Percentiles rank a stretch among this genome's conserved stretches.
phyloP scores from a whole-genome alignment of 2,113 vertebrate species.

The Apodemus sylvaticus region DNA sequence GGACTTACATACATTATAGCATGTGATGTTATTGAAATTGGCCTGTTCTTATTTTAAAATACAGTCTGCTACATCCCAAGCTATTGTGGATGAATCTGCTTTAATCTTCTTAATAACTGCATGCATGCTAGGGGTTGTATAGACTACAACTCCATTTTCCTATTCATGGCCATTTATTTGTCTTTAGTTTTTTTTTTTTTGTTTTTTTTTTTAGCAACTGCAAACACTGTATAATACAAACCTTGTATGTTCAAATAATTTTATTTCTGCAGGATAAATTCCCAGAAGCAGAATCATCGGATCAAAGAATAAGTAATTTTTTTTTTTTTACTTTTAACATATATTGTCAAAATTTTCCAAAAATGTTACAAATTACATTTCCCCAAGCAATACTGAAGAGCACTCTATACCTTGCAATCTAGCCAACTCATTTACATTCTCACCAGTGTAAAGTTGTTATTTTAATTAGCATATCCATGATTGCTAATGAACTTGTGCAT shows the following conservation, averaged over 20 bases:
- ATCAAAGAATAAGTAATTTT: not conserved
- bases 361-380: constrained; percentile 28
- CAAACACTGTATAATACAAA: not conserved
- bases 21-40: constrained; percentile 34
- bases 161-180: constrained; percentile 3
- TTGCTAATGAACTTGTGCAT: not conserved
- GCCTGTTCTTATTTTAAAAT: constrained; percentile 35
- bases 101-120: not conserved
- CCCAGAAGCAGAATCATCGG: not conserved
- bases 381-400: not conserved
- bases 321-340: constrained; percentile 37
- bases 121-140: not conserved
- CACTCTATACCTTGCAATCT: not conserved
- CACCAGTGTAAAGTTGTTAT: constrained; percentile 12
- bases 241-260: not conserved
- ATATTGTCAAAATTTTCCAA: constrained; percentile 32
- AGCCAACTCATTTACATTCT: constrained; percentile 46
- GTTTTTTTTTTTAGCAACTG: constrained; percentile 29
- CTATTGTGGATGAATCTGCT: not conserved
- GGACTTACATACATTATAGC: not conserved
- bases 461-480: constrained; percentile 45
- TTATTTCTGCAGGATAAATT: constrained; percentile 41
- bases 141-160: not conserved
- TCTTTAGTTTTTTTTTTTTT: not conserved
- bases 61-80: not conserved